Base-by-base conservation (phyloP, 1,140 invertebrate genomes). In the Drosophila repleta region DNA sequence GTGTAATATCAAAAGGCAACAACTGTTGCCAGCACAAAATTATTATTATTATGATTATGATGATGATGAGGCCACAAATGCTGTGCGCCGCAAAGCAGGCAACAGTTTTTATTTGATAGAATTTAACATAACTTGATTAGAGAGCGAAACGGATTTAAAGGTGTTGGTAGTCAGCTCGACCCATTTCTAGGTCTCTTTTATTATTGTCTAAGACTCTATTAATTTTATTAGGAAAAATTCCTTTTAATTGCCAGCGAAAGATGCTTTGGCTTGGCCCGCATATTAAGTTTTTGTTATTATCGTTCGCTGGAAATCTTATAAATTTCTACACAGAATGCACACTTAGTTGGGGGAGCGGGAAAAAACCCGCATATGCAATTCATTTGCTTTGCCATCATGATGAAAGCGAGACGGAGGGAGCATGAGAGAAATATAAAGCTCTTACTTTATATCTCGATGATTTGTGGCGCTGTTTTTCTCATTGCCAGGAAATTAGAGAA, bases 401-500 rank as follows among this genome's bases (percentile, higher is more conserved):
- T 65, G 39, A 43, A 35, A 20, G 41, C 46, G 8, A 35, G 1
- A 43, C 20, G 39, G 48, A 37, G n/a, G 1, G 39, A 5, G 39
- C 4, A 11, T 15, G 39, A 21, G 35, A 29, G n/a, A 49, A 55
- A 48, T 21, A 51, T 52, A 52, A 52, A 46, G 53, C 62, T 66
- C 39, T 71, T 58, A 52, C 53, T 66, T 71, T 58, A 66, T 58
- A 71, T 57, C 66, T 84, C 81, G 48, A 39, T 79, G 63, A 76
- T 74, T 84, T 76, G 82, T 76, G 73, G 48, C 52, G 48, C 49
- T 68, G 64, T 74, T 76, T 74, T 63, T 65, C 52, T 26, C 63
- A 81, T 48, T 52, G 65, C 55, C 79, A 74, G 74, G 74, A 82
- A 82, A 82, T 83, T 74, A 74, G 74, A 82, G 64, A 83, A 82